Evolutionary conservation across 2,888 invertebrate species (phyloP), one percentile per base, ranked within the genome.

Genomic region (Agrypnus murinus): DNA sequence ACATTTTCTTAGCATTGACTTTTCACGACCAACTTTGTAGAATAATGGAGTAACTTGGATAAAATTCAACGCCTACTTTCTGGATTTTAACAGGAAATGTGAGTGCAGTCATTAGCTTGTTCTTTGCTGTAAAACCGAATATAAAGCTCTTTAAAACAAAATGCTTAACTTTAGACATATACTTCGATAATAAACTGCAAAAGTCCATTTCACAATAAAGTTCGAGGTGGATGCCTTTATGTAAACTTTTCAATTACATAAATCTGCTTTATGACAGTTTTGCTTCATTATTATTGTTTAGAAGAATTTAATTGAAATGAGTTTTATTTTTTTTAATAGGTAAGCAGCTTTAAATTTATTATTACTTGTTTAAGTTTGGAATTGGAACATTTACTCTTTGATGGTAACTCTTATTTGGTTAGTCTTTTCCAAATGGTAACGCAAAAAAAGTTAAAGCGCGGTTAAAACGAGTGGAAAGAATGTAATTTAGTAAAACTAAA

Each of bases 131-230:
- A 50, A 50, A 50, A 31, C 50, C 50, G 50, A 31, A 50, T 50
- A 50, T 50, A 31, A 50, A 31, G 31, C 31, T 12, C 31, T 50
- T 32, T 32, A 12, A 9, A 50, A 50, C 32, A 31, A 50, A 31
- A 50, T 31, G 50, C 50, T 50, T 31, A 50, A 50, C 31, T 50
- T 50, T 50, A 31, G 31, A 50, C 50, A 50, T 50, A 50, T 50
- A 50, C 31, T 50, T 50, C 50, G 32, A 31, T 50, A 50, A 50
- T 50, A 50, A 50, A 31, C 50, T 50, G 50, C 50, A 31, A 50
- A 50, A 50, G 50, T 50, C 50, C 25, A 50, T 50, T 50, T 4
- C 31, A 50, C 50, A 50, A 50, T 50, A 50, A n/a, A 25, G n/a
- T 12, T 50, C 10, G n/a, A 14, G 12, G 31, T 50, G 25, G 50